These are phyloP conservation scores for Euphysa ruthae DNA, from an alignment of 30 jellyfish, hydroid and myxozoan species.

Conservation along the genomic window DNA sequence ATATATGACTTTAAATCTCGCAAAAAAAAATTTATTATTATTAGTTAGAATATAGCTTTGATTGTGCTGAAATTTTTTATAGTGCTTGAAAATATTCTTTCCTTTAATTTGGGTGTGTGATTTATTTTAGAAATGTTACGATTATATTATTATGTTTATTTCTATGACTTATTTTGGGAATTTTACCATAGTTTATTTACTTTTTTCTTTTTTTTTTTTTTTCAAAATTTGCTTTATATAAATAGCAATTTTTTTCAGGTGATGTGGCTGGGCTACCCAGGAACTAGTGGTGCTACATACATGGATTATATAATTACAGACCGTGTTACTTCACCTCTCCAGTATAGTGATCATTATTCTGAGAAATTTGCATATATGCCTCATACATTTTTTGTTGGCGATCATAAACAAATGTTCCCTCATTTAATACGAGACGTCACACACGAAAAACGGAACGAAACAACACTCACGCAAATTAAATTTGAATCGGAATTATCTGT, in stretches of 20 bases:
- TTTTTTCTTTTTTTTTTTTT: background rate
- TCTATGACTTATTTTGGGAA: background rate
- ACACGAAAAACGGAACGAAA: slow-evolving; percentile 81
- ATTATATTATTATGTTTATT: too few species aligned
- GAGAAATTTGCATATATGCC: slow-evolving; percentile 98
- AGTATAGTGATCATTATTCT: slow-evolving; percentile 84
- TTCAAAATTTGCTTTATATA: background rate
- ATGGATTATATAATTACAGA: slow-evolving; percentile 98
- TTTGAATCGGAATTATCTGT: slow-evolving; percentile 43
- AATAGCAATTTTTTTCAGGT: slow-evolving; percentile 23
- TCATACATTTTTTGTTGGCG: slow-evolving; percentile 92
- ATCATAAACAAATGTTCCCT: slow-evolving; percentile 97
- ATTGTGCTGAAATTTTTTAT: too few species aligned
- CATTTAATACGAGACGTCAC: slow-evolving; percentile 92
- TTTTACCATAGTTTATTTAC: background rate
- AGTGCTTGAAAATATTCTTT: too few species aligned
- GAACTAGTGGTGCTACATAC: slow-evolving; percentile 99
- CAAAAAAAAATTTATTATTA: too few species aligned
- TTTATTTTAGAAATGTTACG: background rate
- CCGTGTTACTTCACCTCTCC: slow-evolving; percentile 84
- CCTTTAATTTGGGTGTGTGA: too few species aligned
- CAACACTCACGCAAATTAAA: slow-evolving; percentile 30
- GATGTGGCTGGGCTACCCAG: slow-evolving; percentile 99
- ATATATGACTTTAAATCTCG: too few species aligned
- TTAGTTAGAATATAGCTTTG: too few species aligned